phyloP scores from a whole-genome alignment of 2,888 invertebrate species.

The Ochropleura leucogaster region DNA sequence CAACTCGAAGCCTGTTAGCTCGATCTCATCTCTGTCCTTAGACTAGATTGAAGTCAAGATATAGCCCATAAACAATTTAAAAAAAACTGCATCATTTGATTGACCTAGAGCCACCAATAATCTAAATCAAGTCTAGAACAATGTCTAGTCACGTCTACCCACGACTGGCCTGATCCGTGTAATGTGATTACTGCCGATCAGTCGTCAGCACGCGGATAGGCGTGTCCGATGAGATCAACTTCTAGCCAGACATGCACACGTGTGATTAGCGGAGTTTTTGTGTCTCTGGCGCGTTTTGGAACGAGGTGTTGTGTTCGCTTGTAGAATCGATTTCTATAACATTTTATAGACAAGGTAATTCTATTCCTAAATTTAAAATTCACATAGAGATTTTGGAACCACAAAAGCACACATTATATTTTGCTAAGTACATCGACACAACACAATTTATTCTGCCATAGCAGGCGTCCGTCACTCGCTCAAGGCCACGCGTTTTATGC shows the following conservation, averaged over 20 bases:
- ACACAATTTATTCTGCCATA: not conserved
- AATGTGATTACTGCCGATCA: slow-evolving; percentile 20
- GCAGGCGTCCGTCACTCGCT: no score
- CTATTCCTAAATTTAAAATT: not conserved
- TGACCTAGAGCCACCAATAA: slow-evolving; percentile 15
- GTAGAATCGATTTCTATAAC: not conserved
- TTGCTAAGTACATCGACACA: not conserved
- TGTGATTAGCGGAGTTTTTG: slow-evolving; percentile 42
- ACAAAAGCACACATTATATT: not conserved
- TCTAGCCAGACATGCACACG: slow-evolving; percentile 26
- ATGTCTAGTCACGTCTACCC: not conserved
- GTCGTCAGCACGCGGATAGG: slow-evolving; percentile 25
- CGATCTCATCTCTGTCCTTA: no score
- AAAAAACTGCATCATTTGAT: not conserved
- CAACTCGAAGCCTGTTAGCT: no score
- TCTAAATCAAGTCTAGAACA: slow-evolving; percentile 16
- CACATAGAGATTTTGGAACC: not conserved
- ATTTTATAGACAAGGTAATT: not conserved
- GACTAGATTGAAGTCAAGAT: no score
- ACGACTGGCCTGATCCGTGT: slow-evolving; percentile 19
- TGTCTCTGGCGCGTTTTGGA: slow-evolving; percentile 11
- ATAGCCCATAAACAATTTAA: no score
- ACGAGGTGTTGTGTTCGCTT: not conserved
- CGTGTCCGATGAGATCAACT: slow-evolving; percentile 57
- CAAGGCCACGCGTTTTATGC: no score